Conservation (phyloP, 2,888 invertebrate species). For the Drosophila testacea region DNA sequence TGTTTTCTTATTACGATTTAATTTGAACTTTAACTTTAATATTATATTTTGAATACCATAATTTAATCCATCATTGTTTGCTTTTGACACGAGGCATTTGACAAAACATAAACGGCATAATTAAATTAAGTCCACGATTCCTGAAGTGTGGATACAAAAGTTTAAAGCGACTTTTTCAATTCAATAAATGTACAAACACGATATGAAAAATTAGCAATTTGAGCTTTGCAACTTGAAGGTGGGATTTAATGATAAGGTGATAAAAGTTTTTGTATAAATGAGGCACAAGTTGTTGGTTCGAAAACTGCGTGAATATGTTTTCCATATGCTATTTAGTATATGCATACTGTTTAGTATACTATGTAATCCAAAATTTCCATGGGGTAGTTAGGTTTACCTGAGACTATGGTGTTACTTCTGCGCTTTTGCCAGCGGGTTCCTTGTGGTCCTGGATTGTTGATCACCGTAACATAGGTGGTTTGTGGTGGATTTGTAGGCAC, state of each 20-base stretch:
- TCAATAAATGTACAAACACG: background rate
- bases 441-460: constrained; percentile 2
- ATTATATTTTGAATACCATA: background rate
- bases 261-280: background rate
- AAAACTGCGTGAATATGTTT: background rate
- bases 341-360: background rate
- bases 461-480: constrained; percentile 32
- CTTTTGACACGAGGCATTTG: no score
- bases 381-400: constrained; percentile 18
- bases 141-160: background rate
- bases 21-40: background rate
- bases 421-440: constrained; percentile 6
- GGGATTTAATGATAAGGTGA: constrained; percentile 18
- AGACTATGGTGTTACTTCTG: background rate
- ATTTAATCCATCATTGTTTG: constrained; percentile 7
- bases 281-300: background rate
- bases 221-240: constrained; percentile 4
- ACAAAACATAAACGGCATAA: no score
- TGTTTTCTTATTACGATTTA: background rate
- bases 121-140: no score
- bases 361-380: background rate
- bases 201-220: constrained; percentile 18
- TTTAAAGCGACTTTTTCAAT: background rate
- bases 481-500: constrained; percentile 30
- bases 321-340: background rate